Base-by-base conservation (phyloP, 2,113 vertebrate genomes). In the Stercorarius parasiticus region DNA sequence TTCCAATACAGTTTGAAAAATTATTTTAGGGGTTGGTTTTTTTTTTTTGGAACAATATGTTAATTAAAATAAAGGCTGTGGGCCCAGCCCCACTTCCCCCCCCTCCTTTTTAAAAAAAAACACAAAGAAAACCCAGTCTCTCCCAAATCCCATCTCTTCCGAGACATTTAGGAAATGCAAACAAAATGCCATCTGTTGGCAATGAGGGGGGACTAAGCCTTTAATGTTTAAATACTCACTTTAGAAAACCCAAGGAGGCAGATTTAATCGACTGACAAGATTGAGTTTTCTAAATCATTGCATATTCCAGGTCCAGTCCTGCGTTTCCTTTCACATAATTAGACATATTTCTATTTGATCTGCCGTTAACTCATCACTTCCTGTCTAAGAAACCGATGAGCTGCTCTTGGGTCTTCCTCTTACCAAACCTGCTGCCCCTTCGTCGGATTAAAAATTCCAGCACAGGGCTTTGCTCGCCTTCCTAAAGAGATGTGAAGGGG, bases 111-210 rank as follows among this genome's bases (percentile, higher is more conserved):
- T 21, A 5, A 43, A 43, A 21, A 30, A 66, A 43, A 21, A 7
- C 18, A 52, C 21, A 52, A 25, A 52, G 15, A 27, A 40, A 92
- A 55, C 32, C 5, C 43, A 55, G 26, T 50, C 27, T 92, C 30
- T 67, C 56, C 61, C 69, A 78, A 78, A 18, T 34, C 52, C 25
- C 40, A 61, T 38, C 8, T 79, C 77, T 86, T 91, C 43, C 2
- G 4, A 91, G 38, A 78, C 38, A 36, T 7, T 70, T 1, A 67
- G 23, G 32, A 91, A 86, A 94, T 19, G 19, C 55, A 94, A 88
- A 71, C 32, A 95, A 96, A 96, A 91, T 88, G 49, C 45, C 52
- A 89, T 89, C 82, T 91, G 58, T 88, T 90, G 79, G 66, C 69
- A 92, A 1, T 38, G 23, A 90, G 36, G 38, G 72, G n/a, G 45